Base-by-base conservation (phyloP, 2,888 invertebrate genomes). In the Barypeithes pellucidus region DNA sequence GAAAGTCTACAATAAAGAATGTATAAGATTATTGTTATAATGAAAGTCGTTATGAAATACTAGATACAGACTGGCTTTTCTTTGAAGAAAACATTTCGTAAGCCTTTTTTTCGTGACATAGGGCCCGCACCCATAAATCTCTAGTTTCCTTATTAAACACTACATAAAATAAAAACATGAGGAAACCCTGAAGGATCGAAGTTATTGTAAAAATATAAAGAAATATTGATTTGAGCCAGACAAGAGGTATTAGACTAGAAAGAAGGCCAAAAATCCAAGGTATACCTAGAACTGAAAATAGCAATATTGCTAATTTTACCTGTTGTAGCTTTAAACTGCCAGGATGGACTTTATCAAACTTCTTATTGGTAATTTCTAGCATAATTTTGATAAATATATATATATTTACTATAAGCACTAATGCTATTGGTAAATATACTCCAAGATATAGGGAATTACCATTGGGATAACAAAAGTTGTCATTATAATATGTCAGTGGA, bases 111-210 rank as follows among this genome's bases (percentile, higher is more conserved):
- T 69, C 54, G 18, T 12, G 16, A 22, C 29, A 47, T n/a, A 67
- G 2, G 11, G 36, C 67, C 67, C 87, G 87, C 70, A 87, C 77
- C 90, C 90, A 91, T 61, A 89, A 81, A 66, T 87, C 86, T 45
- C 90, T 86, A 2, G 90, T 90, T 81, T 89, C 89, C 75, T 88
- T 87, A 82, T 91, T 90, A 0, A 90, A 88, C 11, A 90, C 78
- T 0, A 91, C 88, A 79, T 90, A 90, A 83, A 91, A 91, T 57
- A 90, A 63, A 79, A 90, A 91, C 75, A 91, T 81, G n/a, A 91
- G 87, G 74, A 90, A 89, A 0, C 91, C 91, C 83, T 91, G 90
- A 69, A 88, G 85, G 0, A 89, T 89, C 0, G 87, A 88, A 0
- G 89, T 87, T 12, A 89, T 76, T 61, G 88, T 88, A 79, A 90